Evolutionary conservation across 2,888 invertebrate species (phyloP).

Genomic region (Corbicula japonica): DNA sequence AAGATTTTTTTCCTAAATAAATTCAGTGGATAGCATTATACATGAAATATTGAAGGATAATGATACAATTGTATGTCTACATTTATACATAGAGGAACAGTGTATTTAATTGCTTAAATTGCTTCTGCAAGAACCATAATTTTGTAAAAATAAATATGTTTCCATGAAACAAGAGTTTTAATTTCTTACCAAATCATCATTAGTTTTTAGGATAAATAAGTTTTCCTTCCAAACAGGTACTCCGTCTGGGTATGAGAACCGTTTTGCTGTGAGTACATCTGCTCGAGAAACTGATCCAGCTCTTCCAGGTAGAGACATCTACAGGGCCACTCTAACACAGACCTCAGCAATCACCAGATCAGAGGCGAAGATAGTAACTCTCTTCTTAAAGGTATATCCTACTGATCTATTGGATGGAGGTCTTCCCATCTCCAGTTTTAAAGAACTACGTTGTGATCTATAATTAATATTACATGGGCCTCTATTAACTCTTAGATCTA

Average conservation of each 20-base stretch:
- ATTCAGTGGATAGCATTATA: no score
- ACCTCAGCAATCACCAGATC: constrained; percentile 4
- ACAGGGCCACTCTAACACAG: constrained; percentile 64
- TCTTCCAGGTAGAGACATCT: constrained; percentile 42
- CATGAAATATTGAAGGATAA: no score
- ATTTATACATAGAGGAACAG: no score
- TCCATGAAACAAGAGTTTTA: no score
- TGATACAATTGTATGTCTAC: no score
- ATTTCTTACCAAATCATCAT: background rate
- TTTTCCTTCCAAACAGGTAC: constrained; percentile 48
- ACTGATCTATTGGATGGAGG: no score
- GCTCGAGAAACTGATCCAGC: constrained; percentile 2
- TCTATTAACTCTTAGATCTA: no score
- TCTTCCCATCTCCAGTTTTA: no score
- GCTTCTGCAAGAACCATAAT: background rate
- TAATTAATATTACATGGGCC: no score
- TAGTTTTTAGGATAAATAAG: background rate
- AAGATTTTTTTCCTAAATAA: no score
- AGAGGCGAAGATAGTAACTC: background rate
- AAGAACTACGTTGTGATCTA: no score
- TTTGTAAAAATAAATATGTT: no score
- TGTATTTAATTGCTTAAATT: background rate
- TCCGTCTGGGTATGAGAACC: constrained; percentile 59
- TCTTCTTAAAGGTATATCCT: constrained; percentile 27
- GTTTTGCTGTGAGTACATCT: constrained; percentile 55